Base-by-base conservation (phyloP, 2,113 vertebrate genomes). In the Trinectes maculatus region DNA sequence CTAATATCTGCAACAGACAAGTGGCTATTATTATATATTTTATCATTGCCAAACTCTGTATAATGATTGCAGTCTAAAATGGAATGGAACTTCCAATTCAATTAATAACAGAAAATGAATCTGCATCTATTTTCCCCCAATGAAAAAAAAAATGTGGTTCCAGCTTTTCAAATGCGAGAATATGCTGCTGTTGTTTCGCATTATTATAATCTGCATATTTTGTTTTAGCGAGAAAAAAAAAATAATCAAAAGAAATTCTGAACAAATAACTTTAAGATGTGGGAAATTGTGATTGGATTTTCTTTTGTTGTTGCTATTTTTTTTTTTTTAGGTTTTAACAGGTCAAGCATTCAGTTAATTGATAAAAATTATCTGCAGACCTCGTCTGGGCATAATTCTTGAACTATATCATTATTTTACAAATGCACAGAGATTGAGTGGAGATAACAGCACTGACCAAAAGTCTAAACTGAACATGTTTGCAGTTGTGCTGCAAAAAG, bases 1-100 rank as follows among this genome's bases (percentile, higher is more conserved):
- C 79, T 57, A 87, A 85, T 67, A 95, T 87, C 95, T 95, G 84
- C 6, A 59, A 46, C 40, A 34, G 16, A 43, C 25, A 21, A 44
- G n/a, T 19, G 25, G 5, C 3, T 2, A 33, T 33, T 33, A 33
- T 33, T 33, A 33, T 33, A 3, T 33, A 5, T n/a, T n/a, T n/a
- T n/a, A n/a, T n/a, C n/a, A n/a, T n/a, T 62, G 21, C 9, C 33
- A 52, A 52, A 31, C 29, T n/a, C n/a, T n/a, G n/a, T n/a, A n/a
- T n/a, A n/a, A n/a, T n/a, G n/a, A n/a, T n/a, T n/a, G 8, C 29
- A 31, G 29, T 8, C 29, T 31, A 31, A 31, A 31, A 31, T 31
- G 29, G 4, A 31, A 4, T n/a, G n/a, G n/a, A n/a, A n/a, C n/a
- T n/a, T n/a, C 29, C 16, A n/a, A n/a, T 28, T 49, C 2, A 3